These are phyloP conservation scores for Amia ocellicauda DNA, from an alignment of 2,113 vertebrate genomes.

Conservation along the genomic window DNA sequence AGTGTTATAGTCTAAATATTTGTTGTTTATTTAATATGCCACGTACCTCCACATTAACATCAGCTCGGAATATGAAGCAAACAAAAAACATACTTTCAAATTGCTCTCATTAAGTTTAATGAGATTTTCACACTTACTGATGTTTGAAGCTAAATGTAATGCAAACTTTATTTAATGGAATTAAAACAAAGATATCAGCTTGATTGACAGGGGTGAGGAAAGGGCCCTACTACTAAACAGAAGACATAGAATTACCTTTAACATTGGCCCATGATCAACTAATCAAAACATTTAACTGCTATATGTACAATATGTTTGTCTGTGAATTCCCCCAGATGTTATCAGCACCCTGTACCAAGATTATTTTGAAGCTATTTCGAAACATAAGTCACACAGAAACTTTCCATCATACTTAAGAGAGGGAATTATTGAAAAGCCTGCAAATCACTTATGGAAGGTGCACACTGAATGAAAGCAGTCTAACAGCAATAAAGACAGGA, in stretches of 20 bases:
- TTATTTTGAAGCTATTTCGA: neutral
- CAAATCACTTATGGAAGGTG: conserved; percentile 1
- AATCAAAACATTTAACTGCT: too few relatives aligned
- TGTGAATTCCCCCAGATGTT: conserved; percentile 7
- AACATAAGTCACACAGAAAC: neutral
- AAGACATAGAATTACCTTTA: neutral
- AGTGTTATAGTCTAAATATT: too few relatives aligned
- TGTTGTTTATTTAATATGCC: too few relatives aligned
- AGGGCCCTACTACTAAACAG: neutral
- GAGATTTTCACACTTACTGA: conserved; percentile 8
- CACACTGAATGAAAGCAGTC: conserved; percentile 10
- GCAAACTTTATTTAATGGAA: conserved; percentile 3
- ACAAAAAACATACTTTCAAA: conserved; percentile 8
- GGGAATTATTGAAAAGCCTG: conserved; percentile 12
- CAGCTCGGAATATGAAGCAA: too few relatives aligned
- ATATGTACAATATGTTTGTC: neutral
- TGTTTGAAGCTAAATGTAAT: neutral
- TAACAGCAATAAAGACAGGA: conserved; percentile 16
- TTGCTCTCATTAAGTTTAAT: conserved; percentile 26
- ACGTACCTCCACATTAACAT: too few relatives aligned
- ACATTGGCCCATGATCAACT: neutral
- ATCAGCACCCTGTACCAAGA: neutral
- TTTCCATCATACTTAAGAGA: conserved; percentile 17
- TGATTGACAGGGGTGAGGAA: neutral
- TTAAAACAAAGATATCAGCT: neutral